Conservation (phyloP, 2,797 vertebrate species). For the Channallabes apus region DNA sequence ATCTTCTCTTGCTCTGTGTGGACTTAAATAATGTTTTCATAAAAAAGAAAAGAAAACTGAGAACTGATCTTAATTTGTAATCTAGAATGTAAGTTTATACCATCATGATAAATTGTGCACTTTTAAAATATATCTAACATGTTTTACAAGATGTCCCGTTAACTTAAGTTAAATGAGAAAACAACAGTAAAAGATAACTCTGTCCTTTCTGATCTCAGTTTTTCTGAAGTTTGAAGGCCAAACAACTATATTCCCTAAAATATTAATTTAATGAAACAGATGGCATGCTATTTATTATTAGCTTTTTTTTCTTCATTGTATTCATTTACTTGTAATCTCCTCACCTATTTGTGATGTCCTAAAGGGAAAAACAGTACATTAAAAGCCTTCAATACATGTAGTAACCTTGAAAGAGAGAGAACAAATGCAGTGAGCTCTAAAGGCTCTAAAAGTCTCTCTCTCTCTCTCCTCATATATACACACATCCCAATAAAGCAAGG, state of each 20-base stretch:
- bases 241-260: neutral
- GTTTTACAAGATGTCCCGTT: neutral
- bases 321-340: conserved; percentile 5
- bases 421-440: conserved; percentile 68
- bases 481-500: neutral
- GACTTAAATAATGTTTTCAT: conserved; percentile 20
- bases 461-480: neutral
- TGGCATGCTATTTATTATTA: neutral
- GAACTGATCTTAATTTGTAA: neutral
- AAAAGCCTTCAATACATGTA: conserved; percentile 38
- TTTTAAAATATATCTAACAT: neutral
- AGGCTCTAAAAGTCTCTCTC: conserved; percentile 58
- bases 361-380: neutral
- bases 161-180: neutral
- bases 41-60: neutral
- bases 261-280: neutral
- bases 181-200: neutral
- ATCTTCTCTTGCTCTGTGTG: neutral
- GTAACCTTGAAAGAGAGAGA: conserved; percentile 55
- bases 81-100: neutral
- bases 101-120: neutral
- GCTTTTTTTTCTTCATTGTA: neutral
- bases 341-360: conserved; percentile 10
- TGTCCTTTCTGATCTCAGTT: neutral
- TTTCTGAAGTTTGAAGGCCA: neutral